A percentile compares a stretch with the other conserved stretches of the same genome.
Conservation (phyloP, 2,888 invertebrate species). For the Xylophagus ater region DNA sequence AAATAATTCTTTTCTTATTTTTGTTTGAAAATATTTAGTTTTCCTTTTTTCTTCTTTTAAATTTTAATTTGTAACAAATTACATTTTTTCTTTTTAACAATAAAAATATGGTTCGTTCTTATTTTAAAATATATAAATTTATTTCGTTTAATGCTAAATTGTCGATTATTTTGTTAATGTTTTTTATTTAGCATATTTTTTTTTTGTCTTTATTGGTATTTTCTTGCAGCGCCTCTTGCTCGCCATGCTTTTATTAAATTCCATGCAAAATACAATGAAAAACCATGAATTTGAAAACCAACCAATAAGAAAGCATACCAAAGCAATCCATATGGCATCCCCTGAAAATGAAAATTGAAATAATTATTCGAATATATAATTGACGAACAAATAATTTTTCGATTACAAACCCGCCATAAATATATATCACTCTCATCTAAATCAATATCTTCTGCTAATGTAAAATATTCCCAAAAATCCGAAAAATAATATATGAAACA, state of each 20-base stretch:
- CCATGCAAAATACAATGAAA: conserved; percentile 74
- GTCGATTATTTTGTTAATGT: no score
- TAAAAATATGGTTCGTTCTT: no score
- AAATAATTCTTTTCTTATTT: no score
- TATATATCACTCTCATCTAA: conserved; percentile 56
- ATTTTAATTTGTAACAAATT: no score
- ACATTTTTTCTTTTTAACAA: no score
- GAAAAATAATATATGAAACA: conserved; percentile 71
- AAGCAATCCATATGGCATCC: conserved; percentile 79
- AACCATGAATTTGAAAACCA: conserved; percentile 79
- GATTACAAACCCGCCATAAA: conserved; percentile 63
- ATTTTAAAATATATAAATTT: no score
- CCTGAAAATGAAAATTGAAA: conserved; percentile 44
- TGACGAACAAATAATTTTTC: conserved; percentile 13
- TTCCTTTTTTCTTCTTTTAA: no score
- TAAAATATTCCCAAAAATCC: conserved; percentile 72
- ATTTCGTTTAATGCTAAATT: no score
- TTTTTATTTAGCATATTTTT: no score
- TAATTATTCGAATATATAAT: conserved; percentile 4
- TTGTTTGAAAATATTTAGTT: no score
- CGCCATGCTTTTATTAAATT: conserved; percentile 77
- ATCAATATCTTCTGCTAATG: conserved; percentile 43
- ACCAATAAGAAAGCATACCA: conserved; percentile 86
- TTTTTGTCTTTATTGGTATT: conserved; percentile 62
- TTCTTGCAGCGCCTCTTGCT: conserved; percentile 56